These are phyloP conservation scores for Laterallus jamaicensis DNA, from an alignment of 2,113 vertebrate species.

Conservation along the genomic window DNA sequence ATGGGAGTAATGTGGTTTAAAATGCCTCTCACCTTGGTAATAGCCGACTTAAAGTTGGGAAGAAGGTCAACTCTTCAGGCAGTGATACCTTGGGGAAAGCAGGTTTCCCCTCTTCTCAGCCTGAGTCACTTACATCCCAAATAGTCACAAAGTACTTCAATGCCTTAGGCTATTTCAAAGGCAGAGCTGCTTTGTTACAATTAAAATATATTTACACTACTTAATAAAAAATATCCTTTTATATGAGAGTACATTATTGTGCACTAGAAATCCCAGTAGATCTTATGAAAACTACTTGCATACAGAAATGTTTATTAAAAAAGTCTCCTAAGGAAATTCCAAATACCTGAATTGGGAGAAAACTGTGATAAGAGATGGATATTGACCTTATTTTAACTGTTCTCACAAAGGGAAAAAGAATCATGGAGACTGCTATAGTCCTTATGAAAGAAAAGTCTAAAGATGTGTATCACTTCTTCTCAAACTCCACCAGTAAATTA, in stretches of 20 bases:
- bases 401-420: neutral
- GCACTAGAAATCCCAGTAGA: neutral
- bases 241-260: neutral
- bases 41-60: neutral
- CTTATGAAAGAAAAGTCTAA: neutral
- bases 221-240: conserved; percentile 46
- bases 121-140: neutral
- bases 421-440: neutral
- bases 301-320: neutral
- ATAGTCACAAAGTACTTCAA: conserved; percentile 2
- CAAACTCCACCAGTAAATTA: neutral
- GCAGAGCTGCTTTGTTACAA: neutral
- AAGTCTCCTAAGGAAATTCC: neutral
- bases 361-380: neutral
- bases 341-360: neutral
- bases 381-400: neutral
- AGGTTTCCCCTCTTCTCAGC: neutral
- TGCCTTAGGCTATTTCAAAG: conserved; percentile 49
- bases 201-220: neutral
- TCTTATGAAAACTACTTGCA: neutral
- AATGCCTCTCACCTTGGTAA: neutral
- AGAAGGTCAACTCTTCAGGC: neutral
- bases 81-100: neutral
- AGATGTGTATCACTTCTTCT: neutral
- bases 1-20: neutral